Conservation (phyloP, 2,888 invertebrate species). For the Alviniconcha strummeri region DNA sequence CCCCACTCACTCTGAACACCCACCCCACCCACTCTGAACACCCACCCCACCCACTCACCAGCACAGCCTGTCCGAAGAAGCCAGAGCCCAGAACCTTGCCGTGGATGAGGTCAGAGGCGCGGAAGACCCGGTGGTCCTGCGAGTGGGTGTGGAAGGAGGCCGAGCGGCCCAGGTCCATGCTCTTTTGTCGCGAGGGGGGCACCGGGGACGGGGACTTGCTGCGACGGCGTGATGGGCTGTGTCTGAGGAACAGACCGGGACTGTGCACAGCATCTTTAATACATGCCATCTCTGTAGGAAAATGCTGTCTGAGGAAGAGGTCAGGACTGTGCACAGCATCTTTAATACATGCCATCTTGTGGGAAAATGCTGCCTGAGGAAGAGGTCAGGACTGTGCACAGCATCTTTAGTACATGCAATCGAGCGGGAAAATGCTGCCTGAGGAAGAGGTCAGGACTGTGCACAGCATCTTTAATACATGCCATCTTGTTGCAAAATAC, state of each 20-base stretch:
- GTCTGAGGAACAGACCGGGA: conserved; percentile 42
- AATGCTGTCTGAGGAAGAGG: too few relatives aligned
- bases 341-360: too few relatives aligned
- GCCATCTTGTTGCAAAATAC: too few relatives aligned
- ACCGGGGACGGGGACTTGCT: conserved; percentile 68
- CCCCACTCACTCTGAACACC: background rate
- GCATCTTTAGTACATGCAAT: too few relatives aligned
- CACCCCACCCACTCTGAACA: background rate
- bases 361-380: too few relatives aligned
- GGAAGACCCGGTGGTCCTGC: conserved; percentile 84
- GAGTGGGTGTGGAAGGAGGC: conserved; percentile 89
- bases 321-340: too few relatives aligned
- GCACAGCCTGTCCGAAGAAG: conserved; percentile 89
- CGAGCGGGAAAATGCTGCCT: too few relatives aligned
- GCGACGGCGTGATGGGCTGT: conserved; percentile 60
- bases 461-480: too few relatives aligned
- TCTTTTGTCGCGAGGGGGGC: conserved; percentile 58
- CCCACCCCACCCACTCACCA: conserved; percentile 57
- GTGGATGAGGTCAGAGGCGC: conserved; percentile 89
- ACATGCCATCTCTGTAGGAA: too few relatives aligned
- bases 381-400: too few relatives aligned
- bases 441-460: too few relatives aligned
- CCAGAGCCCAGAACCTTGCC: conserved; percentile 94
- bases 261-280: too few relatives aligned
- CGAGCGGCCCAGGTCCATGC: conserved; percentile 82